Percentiles rank a stretch among this genome's conserved stretches.
These are phyloP conservation scores for Silvanus unidentatus DNA, from an alignment of 2,888 invertebrate species.

Conservation along the genomic window DNA sequence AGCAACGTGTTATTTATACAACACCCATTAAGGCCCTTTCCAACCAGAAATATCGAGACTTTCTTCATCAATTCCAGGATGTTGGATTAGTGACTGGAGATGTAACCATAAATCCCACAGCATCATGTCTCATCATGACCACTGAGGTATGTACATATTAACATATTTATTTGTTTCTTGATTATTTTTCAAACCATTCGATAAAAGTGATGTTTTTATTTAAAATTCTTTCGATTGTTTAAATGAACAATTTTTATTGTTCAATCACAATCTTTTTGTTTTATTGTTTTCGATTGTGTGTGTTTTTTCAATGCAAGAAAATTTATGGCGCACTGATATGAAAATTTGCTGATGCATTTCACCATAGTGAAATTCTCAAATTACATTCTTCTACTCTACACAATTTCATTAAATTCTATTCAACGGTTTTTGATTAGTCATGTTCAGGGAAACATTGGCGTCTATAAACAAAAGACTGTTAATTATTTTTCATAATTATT, in stretches of 20 bases:
- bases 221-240: neutral
- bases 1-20: constrained; percentile 98
- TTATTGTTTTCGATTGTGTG: too few species aligned
- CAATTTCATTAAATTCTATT: too few species aligned
- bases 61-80: constrained; percentile 94
- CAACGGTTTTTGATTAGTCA: too few species aligned
- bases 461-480: too few species aligned
- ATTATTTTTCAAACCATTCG: constrained; percentile 1
- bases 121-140: constrained; percentile 98
- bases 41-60: constrained; percentile 98
- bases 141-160: constrained; percentile 69
- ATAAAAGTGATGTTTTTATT: neutral
- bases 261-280: neutral
- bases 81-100: constrained; percentile 98
- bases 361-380: neutral
- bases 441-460: too few species aligned
- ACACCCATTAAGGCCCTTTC: constrained; percentile 99
- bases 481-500: too few species aligned
- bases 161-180: neutral
- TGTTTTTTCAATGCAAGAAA: too few species aligned
- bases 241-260: constrained; percentile 4
- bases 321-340: neutral
- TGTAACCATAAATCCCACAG: constrained; percentile 97
- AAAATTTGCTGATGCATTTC: neutral
- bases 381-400: too few species aligned